Base-by-base conservation (phyloP, 2,888 invertebrate species). In the Didymodactylos carnosus region DNA sequence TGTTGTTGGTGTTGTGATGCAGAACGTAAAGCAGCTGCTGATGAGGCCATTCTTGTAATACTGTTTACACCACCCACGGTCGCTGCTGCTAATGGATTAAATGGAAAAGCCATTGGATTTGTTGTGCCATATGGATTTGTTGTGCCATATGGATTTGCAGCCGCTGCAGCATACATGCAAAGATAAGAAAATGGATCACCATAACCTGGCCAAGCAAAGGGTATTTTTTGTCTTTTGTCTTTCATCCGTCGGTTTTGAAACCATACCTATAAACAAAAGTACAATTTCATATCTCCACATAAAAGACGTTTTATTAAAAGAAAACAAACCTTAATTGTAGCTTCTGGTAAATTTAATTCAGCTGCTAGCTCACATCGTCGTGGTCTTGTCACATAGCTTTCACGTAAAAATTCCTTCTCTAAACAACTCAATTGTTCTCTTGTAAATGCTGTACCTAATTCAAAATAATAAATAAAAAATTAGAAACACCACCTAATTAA, bases 231-330 rank as follows among this genome's bases (percentile, higher is more conserved):
- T 0, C 97, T 88, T 80, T 98, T 97, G 85, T 97, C 95, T 82
- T 97, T 94, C 93, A 94, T 94, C 72, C 94, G 86, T 43, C 94
- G 87, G 83, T 94, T 94, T 87, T 94, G 94, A 83, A 98, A 98
- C 97, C 97, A 97, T 27, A 93, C 92, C 91, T 92, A 72, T 19
- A 14, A 29, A n/a, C 3, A 70, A 7, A 19, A 43, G 14, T 40
- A 4, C 8, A 39, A 23, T 39, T 2, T 27, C n/a, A 62, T 13
- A 51, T 72, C 6, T 13, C 2, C 39, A 7, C 5, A 49, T 16
- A 71, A 40, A 25, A 3, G n/a, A 40, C 13, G 11, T 11, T 2
- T 16, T 46, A 1, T 16, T 49, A 35, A 74, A 5, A 19, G 19
- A 25, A 43, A 19, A 13, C 76, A 62, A 39, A 95, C 95, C 89